phyloP scores from a whole-genome alignment of 2,797 vertebrate genomes.

The Chelon auratus region DNA sequence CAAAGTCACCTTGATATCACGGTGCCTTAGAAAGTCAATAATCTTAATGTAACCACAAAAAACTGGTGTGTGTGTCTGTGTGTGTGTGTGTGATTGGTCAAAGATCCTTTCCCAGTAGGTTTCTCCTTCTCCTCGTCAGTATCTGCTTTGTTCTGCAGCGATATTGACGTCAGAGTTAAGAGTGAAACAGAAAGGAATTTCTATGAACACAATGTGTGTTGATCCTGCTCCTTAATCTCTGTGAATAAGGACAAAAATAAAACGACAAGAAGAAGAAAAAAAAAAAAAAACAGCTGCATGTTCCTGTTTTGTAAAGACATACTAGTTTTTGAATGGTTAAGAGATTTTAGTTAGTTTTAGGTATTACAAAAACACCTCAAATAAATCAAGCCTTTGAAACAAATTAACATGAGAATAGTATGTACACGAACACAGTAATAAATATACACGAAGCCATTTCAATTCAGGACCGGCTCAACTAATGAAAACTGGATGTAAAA shows the following conservation, averaged over 20 bases:
- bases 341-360: conserved; percentile 71
- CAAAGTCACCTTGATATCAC: conserved; percentile 10
- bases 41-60: conserved; percentile 28
- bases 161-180: conserved; percentile 48
- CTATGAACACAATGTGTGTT: conserved; percentile 69
- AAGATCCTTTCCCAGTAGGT: conserved; percentile 61
- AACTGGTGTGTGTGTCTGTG: conserved; percentile 42
- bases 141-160: conserved; percentile 35
- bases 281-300: conserved; percentile 63
- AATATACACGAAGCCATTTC: conserved; percentile 60
- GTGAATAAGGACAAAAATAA: conserved; percentile 36
- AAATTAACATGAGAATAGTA: conserved; percentile 60
- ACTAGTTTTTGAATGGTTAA: conserved; percentile 78
- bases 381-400: conserved; percentile 59
- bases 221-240: conserved; percentile 62
- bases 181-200: conserved; percentile 62
- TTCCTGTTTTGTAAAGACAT: conserved; percentile 77
- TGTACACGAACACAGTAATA: conserved; percentile 73
- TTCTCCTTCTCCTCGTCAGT: conserved; percentile 47
- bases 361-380: conserved; percentile 67
- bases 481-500: conserved; percentile 52
- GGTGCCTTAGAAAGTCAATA: conserved; percentile 29
- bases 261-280: neutral
- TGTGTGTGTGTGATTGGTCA: conserved; percentile 68
- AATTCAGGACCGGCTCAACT: conserved; percentile 47